Evolutionary conservation across 2,797 vertebrate species (phyloP).

Genomic region (Garrulus glandarius): DNA sequence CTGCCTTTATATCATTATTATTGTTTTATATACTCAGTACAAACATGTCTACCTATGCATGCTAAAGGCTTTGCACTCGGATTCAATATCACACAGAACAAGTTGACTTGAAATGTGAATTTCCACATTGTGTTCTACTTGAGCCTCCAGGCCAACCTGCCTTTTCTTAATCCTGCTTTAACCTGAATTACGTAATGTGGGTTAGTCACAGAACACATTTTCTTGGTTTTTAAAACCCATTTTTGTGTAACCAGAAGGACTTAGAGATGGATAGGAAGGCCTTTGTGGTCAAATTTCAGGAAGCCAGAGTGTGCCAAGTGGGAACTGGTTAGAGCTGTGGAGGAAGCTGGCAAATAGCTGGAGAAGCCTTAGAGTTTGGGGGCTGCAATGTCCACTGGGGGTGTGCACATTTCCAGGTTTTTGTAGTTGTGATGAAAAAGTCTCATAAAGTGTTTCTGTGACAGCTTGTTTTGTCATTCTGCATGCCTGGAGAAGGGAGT

Average conservation of each 20-base stretch:
- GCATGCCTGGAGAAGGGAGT: background rate
- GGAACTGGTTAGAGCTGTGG: background rate
- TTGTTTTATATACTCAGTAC: background rate
- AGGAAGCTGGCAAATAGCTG: background rate
- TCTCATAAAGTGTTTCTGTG: background rate
- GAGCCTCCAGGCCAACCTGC: background rate
- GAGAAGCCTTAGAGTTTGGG: background rate
- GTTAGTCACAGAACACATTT: background rate
- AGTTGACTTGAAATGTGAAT: background rate
- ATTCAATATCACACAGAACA: background rate
- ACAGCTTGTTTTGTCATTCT: background rate
- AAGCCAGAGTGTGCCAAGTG: background rate
- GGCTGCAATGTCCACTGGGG: background rate
- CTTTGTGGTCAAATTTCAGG: background rate
- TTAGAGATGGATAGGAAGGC: background rate
- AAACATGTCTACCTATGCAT: background rate
- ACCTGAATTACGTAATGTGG: background rate
- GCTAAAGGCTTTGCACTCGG: background rate
- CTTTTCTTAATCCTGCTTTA: background rate
- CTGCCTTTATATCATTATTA: background rate
- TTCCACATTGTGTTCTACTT: background rate
- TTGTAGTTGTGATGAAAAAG: background rate
- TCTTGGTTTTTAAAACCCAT: background rate
- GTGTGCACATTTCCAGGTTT: background rate
- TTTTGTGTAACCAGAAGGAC: background rate